Conservation (phyloP, 2,797 vertebrate genomes). For the Premnoplex brunnescens region DNA sequence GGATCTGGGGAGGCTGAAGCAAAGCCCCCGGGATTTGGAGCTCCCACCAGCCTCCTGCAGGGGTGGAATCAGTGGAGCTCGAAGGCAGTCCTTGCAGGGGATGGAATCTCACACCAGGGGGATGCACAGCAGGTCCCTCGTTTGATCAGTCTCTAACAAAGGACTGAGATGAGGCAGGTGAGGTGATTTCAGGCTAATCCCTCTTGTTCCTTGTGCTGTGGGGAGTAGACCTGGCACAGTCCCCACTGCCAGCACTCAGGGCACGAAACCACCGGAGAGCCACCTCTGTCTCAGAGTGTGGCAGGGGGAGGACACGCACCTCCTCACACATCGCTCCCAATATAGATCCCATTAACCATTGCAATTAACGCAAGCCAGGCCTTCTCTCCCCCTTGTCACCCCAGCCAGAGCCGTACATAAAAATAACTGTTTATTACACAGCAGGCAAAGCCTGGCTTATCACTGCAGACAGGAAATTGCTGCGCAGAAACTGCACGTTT, state of each 20-base stretch:
- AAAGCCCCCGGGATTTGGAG: neutral
- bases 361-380: slow-evolving; percentile 63
- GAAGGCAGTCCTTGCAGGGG: neutral
- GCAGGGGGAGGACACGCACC: neutral
- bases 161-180: neutral
- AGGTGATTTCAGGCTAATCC: neutral
- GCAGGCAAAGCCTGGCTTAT: slow-evolving; percentile 69
- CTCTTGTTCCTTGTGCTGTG: accelerated
- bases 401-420: slow-evolving; percentile 48
- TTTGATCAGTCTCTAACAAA: neutral
- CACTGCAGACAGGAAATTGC: slow-evolving; percentile 75
- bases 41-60: neutral
- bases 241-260: neutral
- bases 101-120: accelerated
- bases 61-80: neutral
- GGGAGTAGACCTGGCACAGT: neutral
- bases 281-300: neutral
- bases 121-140: accelerated
- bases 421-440: slow-evolving; percentile 75
- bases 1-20: neutral
- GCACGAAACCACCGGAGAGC: accelerated
- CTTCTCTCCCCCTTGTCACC: neutral
- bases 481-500: slow-evolving; percentile 58
- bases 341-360: slow-evolving; percentile 69
- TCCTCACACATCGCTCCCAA: neutral